Evolutionary conservation across 2,113 vertebrate species (phyloP).

Genomic region (Mustela lutreola): DNA sequence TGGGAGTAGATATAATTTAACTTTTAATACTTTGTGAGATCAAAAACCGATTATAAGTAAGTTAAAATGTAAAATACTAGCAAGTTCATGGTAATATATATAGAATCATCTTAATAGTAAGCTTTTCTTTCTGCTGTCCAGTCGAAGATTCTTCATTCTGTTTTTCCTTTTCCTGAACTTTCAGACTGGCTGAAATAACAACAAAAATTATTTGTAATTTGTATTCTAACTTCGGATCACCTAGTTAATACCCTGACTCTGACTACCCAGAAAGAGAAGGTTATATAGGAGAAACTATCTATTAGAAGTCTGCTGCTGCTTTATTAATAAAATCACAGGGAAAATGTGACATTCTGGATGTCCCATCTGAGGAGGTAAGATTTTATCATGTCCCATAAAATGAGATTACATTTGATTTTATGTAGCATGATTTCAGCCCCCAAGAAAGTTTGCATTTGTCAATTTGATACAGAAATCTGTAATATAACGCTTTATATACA

Average conservation of each 20-base stretch:
- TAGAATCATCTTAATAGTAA: background rate
- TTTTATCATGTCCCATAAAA: slow-evolving; percentile 74
- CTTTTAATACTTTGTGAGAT: slow-evolving; percentile 4
- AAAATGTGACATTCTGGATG: slow-evolving; percentile 76
- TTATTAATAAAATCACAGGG: slow-evolving; percentile 79
- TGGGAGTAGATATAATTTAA: background rate
- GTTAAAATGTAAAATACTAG: slow-evolving; percentile 49
- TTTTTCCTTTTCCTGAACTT: slow-evolving; percentile 79
- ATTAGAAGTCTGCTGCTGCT: slow-evolving; percentile 75
- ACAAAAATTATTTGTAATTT: slow-evolving; percentile 70
- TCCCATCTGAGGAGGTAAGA: slow-evolving; percentile 83
- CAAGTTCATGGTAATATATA: background rate
- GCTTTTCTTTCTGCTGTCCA: background rate
- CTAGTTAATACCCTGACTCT: slow-evolving; percentile 71
- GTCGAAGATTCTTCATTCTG: background rate
- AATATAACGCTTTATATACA: background rate
- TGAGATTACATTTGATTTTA: slow-evolving; percentile 76
- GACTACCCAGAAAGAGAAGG: slow-evolving; percentile 54
- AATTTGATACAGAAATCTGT: background rate
- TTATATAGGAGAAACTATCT: slow-evolving; percentile 60
- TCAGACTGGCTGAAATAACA: slow-evolving; percentile 72
- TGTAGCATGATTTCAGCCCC: slow-evolving; percentile 26
- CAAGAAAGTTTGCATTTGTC: background rate
- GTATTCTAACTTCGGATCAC: slow-evolving; percentile 73
- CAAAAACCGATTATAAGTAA: slow-evolving; percentile 56